Conservation (phyloP, 30 jellyfish, hydroid and myxozoan species). For the Cassiopea xamachana region DNA sequence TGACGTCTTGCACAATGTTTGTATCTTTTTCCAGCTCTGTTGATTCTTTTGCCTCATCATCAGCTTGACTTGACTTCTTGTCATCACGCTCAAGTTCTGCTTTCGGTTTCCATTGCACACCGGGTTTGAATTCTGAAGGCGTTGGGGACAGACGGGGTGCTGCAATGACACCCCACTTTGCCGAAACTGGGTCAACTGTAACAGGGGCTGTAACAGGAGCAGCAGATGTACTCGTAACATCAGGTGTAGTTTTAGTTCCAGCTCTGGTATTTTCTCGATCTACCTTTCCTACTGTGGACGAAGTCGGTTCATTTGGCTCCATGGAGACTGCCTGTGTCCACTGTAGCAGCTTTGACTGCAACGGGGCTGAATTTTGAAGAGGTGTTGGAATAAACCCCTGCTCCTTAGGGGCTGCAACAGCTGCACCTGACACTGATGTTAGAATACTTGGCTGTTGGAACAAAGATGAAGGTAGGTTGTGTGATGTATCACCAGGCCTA, state of each 20-base stretch:
- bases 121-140: slow-evolving; percentile 98
- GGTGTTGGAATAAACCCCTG: slow-evolving; percentile 33
- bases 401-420: slow-evolving; percentile 32
- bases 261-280: slow-evolving; percentile 36
- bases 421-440: slow-evolving; percentile 30
- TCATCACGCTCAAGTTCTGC: slow-evolving; percentile 82
- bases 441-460: slow-evolving; percentile 24
- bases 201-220: slow-evolving; percentile 62
- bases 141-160: slow-evolving; percentile 99
- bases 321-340: slow-evolving; percentile 85
- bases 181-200: slow-evolving; percentile 96
- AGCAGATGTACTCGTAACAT: slow-evolving; percentile 7
- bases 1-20: slow-evolving; percentile 13
- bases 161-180: slow-evolving; percentile 99
- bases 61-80: slow-evolving; percentile 5
- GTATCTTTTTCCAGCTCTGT: slow-evolving; percentile 10
- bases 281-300: slow-evolving; percentile 40
- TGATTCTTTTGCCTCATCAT: slow-evolving; percentile 18
- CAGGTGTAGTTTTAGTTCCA: slow-evolving; percentile 20
- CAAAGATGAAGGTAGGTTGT: slow-evolving; percentile 12
- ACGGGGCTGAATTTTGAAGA: slow-evolving; percentile 74
- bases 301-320: slow-evolving; percentile 52
- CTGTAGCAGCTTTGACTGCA: slow-evolving; percentile 81
- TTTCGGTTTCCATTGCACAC: slow-evolving; percentile 97
- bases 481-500: not conserved